These are phyloP conservation scores for Archaeoteleia sp. DNA, from an alignment of 2,888 invertebrate genomes.

Conservation along the genomic window DNA sequence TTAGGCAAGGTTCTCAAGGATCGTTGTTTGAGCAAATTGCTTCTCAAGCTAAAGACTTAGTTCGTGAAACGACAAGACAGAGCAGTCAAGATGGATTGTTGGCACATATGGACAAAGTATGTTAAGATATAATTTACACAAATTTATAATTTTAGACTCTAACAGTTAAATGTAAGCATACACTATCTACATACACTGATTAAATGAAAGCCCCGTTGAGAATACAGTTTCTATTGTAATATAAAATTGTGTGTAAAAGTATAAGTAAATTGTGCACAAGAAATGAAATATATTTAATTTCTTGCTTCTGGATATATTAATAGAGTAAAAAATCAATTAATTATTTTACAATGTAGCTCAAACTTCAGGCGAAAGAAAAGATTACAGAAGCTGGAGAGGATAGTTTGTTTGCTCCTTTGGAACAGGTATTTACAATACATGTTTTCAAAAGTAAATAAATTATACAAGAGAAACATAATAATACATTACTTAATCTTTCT, in stretches of 20 bases:
- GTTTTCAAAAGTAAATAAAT: constrained; percentile 4
- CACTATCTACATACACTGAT: too few relatives aligned
- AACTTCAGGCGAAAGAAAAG: constrained; percentile 80
- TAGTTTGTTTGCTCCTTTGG: constrained; percentile 85
- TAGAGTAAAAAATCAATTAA: background rate
- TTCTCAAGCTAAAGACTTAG: constrained; percentile 91
- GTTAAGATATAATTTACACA: constrained; percentile 12
- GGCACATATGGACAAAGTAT: constrained; percentile 93
- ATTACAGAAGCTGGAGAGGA: constrained; percentile 83
- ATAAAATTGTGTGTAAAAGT: too few relatives aligned
- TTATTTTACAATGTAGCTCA: constrained; percentile 72
- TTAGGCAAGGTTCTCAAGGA: constrained; percentile 87
- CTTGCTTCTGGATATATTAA: background rate
- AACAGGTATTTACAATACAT: constrained; percentile 79
- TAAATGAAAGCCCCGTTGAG: too few relatives aligned
- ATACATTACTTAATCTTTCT: constrained; percentile 34
- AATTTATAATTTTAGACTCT: background rate
- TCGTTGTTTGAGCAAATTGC: constrained; percentile 92
- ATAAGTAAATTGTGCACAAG: too few relatives aligned
- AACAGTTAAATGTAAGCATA: background rate
- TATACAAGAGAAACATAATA: background rate
- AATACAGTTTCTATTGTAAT: too few relatives aligned
- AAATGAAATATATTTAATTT: too few relatives aligned
- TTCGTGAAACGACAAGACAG: constrained; percentile 90
- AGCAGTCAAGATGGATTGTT: constrained; percentile 92